phyloP scores from a whole-genome alignment of 2,797 vertebrate species.

The Megaceryle alcyon region DNA sequence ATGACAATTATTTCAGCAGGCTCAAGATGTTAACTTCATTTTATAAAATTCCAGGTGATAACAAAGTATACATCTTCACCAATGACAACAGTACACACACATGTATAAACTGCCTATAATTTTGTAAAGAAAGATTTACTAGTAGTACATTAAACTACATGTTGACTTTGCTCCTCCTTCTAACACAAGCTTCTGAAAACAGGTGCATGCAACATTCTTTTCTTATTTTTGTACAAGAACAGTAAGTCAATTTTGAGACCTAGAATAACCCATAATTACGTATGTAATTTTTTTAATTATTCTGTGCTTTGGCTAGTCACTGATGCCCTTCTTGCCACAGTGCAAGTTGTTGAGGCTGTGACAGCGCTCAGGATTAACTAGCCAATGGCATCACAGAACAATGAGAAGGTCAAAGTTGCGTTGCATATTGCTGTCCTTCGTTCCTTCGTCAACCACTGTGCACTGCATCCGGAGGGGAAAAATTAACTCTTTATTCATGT shows the following conservation, averaged over 20 bases:
- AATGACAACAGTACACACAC: background rate
- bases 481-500: constrained; percentile 67
- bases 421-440: constrained; percentile 31
- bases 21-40: constrained; percentile 9
- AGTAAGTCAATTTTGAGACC: background rate
- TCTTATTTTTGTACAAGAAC: background rate
- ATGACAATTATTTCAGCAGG: constrained; percentile 56
- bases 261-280: background rate
- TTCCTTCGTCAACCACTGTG: constrained; percentile 37
- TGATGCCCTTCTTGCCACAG: constrained; percentile 20
- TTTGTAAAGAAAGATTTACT: background rate
- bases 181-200: background rate
- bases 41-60: background rate
- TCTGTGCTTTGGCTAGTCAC: constrained; percentile 16
- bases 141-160: background rate
- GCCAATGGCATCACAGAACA: constrained; percentile 59
- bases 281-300: background rate
- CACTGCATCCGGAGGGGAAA: constrained; percentile 1
- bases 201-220: background rate
- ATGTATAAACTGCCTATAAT: background rate
- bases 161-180: background rate
- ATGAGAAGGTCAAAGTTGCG: constrained; percentile 49
- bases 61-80: background rate
- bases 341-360: constrained; percentile 42
- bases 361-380: background rate